phyloP scores from a whole-genome alignment of 2,888 invertebrate genomes.

The Rhopalosiphum nymphaeae region DNA sequence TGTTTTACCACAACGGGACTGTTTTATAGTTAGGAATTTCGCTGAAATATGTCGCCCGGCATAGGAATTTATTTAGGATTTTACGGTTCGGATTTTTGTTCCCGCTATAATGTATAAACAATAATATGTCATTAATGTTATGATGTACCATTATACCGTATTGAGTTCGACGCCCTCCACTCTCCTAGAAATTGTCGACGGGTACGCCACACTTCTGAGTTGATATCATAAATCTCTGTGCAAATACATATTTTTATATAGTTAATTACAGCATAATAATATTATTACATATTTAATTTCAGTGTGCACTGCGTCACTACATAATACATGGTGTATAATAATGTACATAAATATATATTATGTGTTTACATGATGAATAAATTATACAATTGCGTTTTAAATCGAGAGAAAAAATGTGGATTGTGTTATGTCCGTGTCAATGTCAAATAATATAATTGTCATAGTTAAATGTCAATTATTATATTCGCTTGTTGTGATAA shows the following conservation, averaged over 20 bases:
- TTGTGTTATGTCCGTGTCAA: neutral
- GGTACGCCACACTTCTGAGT: neutral
- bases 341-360: neutral
- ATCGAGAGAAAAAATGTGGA: neutral
- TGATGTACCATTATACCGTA: neutral
- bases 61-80: neutral
- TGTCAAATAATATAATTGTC: neutral
- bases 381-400: neutral
- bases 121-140: neutral
- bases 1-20: neutral
- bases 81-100: neutral
- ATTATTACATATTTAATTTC: neutral
- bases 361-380: neutral
- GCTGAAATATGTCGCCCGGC: neutral
- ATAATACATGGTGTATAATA: too few species aligned
- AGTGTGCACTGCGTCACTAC: neutral
- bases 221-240: neutral
- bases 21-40: neutral
- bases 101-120: neutral
- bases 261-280: neutral
- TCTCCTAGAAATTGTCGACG: neutral
- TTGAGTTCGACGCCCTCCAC: neutral
- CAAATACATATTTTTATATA: neutral
- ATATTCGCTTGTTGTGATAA: neutral
- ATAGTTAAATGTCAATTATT: neutral